Conservation (phyloP, 1,140 invertebrate genomes). For the Heliconius himera region DNA sequence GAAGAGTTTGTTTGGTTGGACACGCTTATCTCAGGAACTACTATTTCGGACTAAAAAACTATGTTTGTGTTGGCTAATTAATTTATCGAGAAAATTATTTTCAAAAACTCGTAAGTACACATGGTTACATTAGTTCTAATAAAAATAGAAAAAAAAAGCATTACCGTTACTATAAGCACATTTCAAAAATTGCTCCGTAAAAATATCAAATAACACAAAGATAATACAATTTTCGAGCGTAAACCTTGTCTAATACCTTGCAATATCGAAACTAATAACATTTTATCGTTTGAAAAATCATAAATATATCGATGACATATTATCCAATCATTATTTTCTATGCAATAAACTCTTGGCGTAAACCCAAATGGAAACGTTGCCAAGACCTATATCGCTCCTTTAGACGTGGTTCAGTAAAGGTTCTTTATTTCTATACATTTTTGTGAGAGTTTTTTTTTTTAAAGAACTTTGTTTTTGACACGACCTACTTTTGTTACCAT, state of each 20-base stretch:
- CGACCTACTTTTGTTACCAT: constrained; percentile 22
- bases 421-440: constrained; percentile 32
- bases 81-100: no score
- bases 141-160: no score
- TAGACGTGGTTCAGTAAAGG: constrained; percentile 26
- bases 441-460: constrained; percentile 25
- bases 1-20: no score
- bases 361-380: constrained; percentile 27
- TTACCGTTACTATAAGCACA: no score
- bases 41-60: no score
- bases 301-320: constrained; percentile 39
- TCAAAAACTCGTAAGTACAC: no score
- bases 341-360: constrained; percentile 34
- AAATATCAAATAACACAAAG: no score
- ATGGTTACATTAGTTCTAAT: no score
- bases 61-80: no score
- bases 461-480: constrained; percentile 23
- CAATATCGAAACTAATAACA: constrained; percentile 24
- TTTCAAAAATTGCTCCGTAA: no score
- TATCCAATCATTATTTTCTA: constrained; percentile 38
- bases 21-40: no score
- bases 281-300: constrained; percentile 21
- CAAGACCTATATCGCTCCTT: constrained; percentile 35
- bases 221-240: neutral
- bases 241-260: neutral